Base-by-base conservation (phyloP, 2,888 invertebrate species). In the Lasioglossum pauxillum region DNA sequence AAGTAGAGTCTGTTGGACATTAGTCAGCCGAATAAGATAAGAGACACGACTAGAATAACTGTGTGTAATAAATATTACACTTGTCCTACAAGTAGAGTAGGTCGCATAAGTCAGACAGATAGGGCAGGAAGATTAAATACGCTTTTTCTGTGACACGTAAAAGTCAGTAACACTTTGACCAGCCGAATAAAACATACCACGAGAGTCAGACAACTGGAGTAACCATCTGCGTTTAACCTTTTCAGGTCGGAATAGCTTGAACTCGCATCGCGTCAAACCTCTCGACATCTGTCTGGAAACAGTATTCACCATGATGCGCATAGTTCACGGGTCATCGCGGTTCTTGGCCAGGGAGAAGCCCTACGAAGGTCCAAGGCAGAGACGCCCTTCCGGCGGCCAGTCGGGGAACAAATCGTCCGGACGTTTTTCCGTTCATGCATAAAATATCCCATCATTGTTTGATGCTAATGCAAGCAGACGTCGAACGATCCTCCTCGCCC, bases 401-500 rank as follows among this genome's bases (percentile, higher is more conserved):
- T 81, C 79, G 87, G 53, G 78, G 90, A 91, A 90, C 92, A 91
- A 92, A 90, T 90, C 90, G 89, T 92, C 88, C 88, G 79, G 89
- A 84, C 90, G 87, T 88, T 93, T 91, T 91, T 91, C 85, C 86
- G 83, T 86, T 94, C 92, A 93, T 93, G 93, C 92, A 94, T 94
- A 94, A 93, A 93, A 93, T 91, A 93, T 93, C 78, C 87, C 60
- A 44, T 73, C 83, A 89, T 90, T 91, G 90, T 91, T 87, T 85
- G 91, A 91, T 88, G 92, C 90, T 93, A 92, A 93, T 93, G 92
- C 91, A 91, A 92, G 90, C 92, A 90, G 93, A 93, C 92, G 90
- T 90, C 88, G 90, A 91, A 91, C 88, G 89, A 83, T 85, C 10
- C 23, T 1, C 23, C 85, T 80, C 75, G 79, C 81, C n/a, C 14